Base-by-base conservation (phyloP, 2,797 vertebrate species). In the Spondyliosoma cantharus region DNA sequence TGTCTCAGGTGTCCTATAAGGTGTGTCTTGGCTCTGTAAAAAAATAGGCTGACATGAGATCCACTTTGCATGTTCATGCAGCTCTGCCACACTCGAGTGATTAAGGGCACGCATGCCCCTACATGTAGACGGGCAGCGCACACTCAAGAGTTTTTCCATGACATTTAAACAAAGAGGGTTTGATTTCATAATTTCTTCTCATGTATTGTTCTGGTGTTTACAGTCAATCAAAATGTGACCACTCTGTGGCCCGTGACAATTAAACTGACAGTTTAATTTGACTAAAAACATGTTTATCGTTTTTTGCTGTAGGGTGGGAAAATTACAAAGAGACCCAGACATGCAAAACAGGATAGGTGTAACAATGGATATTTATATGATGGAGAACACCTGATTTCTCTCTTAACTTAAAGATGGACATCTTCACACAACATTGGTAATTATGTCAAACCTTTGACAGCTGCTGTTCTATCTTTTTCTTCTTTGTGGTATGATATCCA, bases 101-200 rank as follows among this genome's bases (percentile, higher is more conserved):
- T 81, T 78, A 56, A 68, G 22, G 24, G 45, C 69, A 58, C 17
- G 7, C 84, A 78, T 90, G 86, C 57, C 71, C 45, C 32, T 29
- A 82, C 87, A 86, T 15, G 88, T 74, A 77, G 19, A 13, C 12
- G 0, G 67, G 46, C 63, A 53, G 25, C 29, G 52, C 45, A 19
- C 58, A 70, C 24, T 74, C 76, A 3, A 59, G 2, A 27, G 17
- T 54, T 60, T 71, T 76, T 71, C 24, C 74, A 9, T 89, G 80
- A 83, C 82, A 84, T 62, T 62, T 20, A 63, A 81, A 90, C 82
- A 78, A 79, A 69, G 54, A 53, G 32, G 52, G 54, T 78, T 24
- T 71, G 65, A 72, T 46, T 69, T 78, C 19, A 27, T 62, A 54
- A 80, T 57, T 54, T 22, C 19, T 50, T 25, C 42, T n/a, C 3